Conservation (phyloP, 2,797 vertebrate genomes). For the Zalophus californianus region DNA sequence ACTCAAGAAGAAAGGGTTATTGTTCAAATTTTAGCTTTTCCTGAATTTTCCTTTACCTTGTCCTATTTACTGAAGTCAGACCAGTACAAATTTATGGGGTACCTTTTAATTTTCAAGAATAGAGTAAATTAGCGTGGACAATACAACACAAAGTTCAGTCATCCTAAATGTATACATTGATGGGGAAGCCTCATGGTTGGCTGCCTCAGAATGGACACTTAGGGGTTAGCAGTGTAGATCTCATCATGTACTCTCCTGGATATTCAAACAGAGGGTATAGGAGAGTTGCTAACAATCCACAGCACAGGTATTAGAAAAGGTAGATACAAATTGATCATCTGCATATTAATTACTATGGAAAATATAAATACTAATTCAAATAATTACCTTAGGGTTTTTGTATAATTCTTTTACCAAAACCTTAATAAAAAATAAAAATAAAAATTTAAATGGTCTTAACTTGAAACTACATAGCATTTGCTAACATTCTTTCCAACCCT, state of each 20-base stretch:
- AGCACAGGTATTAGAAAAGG: background rate
- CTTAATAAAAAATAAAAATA: background rate
- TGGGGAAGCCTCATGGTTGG: background rate
- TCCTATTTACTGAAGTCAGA: background rate
- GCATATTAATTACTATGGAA: background rate
- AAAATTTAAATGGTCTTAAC: background rate
- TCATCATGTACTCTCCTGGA: background rate
- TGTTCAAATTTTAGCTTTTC: background rate
- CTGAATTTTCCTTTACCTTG: background rate
- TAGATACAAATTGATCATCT: background rate
- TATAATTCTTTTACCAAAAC: background rate
- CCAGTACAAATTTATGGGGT: background rate
- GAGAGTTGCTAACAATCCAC: background rate
- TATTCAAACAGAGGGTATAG: background rate
- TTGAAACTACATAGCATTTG: background rate
- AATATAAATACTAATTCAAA: background rate
- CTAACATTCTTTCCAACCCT: background rate
- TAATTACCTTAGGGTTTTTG: background rate
- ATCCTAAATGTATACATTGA: no score
- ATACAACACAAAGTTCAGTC: background rate
- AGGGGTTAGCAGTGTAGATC: background rate
- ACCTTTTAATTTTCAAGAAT: background rate
- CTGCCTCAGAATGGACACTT: background rate
- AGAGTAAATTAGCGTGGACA: background rate
- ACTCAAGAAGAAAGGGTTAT: background rate